phyloP scores from a whole-genome alignment of 2,888 invertebrate species.

The Cancer borealis region DNA sequence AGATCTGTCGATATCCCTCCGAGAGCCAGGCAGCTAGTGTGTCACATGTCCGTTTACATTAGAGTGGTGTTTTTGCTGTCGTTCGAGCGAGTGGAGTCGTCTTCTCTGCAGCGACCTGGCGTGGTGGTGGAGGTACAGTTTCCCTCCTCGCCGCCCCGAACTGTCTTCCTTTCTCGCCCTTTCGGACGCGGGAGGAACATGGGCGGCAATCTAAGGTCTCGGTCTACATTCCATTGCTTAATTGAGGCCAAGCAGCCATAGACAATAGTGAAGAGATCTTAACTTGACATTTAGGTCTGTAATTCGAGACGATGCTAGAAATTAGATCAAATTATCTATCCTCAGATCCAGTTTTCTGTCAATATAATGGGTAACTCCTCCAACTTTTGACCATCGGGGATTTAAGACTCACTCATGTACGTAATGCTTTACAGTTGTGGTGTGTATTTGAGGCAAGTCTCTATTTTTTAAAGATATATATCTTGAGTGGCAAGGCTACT shows the following conservation, averaged over 20 bases:
- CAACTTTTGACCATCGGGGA: neutral
- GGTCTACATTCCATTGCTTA: constrained; percentile 8
- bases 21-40: neutral
- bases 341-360: neutral
- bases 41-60: neutral
- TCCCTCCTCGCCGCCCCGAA: neutral
- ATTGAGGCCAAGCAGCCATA: neutral
- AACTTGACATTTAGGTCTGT: neutral
- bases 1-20: neutral
- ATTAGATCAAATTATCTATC: constrained; percentile 2
- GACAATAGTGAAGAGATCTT: constrained; percentile 21
- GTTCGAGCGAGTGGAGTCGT: neutral
- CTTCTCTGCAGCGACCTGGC: neutral
- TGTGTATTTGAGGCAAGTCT: neutral
- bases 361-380: neutral
- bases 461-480: neutral
- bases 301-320: neutral
- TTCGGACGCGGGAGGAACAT: neutral
- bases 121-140: neutral
- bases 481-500: constrained; percentile 20
- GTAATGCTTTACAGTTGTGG: neutral
- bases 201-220: neutral
- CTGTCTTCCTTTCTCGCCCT: neutral
- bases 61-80: neutral
- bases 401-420: neutral